Evolutionary conservation across 2,888 invertebrate species (phyloP).

Genomic region (Phorcus lineatus): DNA sequence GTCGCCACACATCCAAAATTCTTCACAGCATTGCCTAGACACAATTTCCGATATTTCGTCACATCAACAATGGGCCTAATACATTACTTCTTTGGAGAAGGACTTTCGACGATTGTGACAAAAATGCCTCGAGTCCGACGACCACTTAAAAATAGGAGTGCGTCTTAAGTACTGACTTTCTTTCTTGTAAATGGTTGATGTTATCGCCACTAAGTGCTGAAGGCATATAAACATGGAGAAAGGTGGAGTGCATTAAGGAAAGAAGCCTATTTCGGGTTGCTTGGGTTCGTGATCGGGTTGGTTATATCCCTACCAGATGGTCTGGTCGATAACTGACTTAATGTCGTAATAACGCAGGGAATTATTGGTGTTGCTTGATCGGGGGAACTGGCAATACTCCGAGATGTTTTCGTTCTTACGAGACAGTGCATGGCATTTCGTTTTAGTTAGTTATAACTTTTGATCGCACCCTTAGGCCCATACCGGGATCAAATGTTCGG

Average conservation of each 20-base stretch:
- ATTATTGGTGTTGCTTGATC: no score
- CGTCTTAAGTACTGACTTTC: constrained; percentile 1
- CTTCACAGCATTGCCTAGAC: background rate
- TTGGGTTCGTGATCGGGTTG: background rate
- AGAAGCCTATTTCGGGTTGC: background rate
- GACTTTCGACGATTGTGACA: background rate
- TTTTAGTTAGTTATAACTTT: no score
- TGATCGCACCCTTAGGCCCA: no score
- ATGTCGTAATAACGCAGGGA: background rate
- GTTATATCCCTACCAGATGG: background rate
- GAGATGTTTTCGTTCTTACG: no score
- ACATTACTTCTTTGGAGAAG: background rate
- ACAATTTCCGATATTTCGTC: background rate
- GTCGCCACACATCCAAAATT: background rate
- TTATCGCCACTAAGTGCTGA: background rate
- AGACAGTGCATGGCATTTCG: no score
- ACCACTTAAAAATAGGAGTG: background rate
- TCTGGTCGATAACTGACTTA: background rate
- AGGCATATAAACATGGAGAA: background rate
- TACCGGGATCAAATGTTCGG: no score
- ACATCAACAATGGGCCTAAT: background rate
- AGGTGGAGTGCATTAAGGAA: background rate
- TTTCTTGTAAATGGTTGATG: background rate
- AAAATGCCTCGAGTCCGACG: background rate
- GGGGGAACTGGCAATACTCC: no score